Base-by-base conservation (phyloP, 2,113 vertebrate species). In the Isichthys henryi region DNA sequence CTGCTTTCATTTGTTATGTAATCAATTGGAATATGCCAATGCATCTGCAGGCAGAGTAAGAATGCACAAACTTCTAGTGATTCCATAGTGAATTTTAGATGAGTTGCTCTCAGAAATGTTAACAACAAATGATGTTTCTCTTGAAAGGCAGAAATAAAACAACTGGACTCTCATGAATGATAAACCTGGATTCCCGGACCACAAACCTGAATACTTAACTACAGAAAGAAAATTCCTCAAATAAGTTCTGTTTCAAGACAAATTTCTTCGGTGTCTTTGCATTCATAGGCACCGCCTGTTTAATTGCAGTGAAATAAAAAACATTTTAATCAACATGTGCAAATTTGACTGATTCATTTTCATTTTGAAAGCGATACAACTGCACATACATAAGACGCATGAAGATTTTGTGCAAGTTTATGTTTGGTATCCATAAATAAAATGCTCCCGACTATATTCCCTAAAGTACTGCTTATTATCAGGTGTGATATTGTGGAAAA, bases 71-170 rank as follows among this genome's bases (percentile, higher is more conserved):
- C 19, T 9, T 46, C 21, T 13, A 84, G 82, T n/a, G 6, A 84
- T 45, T 84, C 3, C 11, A 43, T 17, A 15, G 74, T 17, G 5
- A 43, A 80, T 80, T 31, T 80, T 39, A 80, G 74, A 80, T 80
- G 15, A 80, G 35, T 39, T 10, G 45, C n/a, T 45, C 15, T 84
- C 93, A 93, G 91, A 92, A 92, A 89, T 90, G 91, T 89, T 91
- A 95, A 91, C 91, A 92, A 91, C 56, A 58, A 90, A 93, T 91
- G 13, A 21, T 27, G 35, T 53, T 39, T 7, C 50, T 35, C 85
- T 87, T 87, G 15, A 35, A 19, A 53, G 27, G 23, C 50, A 35
- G 50, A 53, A 53, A 49, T 53, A 49, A 49, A 89, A 13, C 35
- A 80, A 56, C 82, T 19, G 83, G 46, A 52, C 49, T 50, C 49